Base-by-base conservation (phyloP, 2,888 invertebrate species). In the Drosophila hamatofila region DNA sequence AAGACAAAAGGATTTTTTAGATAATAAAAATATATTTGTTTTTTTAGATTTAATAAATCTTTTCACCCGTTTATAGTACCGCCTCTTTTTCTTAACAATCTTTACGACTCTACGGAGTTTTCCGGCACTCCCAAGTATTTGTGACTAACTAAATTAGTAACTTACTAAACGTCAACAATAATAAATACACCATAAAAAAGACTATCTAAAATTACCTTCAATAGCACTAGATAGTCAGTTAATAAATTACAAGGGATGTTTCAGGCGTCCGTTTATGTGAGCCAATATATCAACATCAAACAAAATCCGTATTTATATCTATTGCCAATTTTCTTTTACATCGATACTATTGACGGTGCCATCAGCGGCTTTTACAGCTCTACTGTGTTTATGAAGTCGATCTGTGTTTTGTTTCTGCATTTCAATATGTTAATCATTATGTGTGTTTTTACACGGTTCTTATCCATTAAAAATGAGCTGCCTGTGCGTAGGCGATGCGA, bases 401-500 rank as follows among this genome's bases (percentile, higher is more conserved):
- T 48, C 18, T 11, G n/a, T 30, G 12, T 18, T 35, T 55, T 21
- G 3, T 41, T 41, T n/a, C 21, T 23, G 18, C 35, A 46, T 11
- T 39, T 5, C 25, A n/a, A 54, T 35, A n/a, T 54, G 52, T 12
- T 11, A 25, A 37, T 35, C 52, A 21, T 9, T 33, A n/a, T 23
- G 7, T 55, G 7, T 49, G 8, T 49, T 11, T 27, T 23, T 16
- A 25, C n/a, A 7, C 3, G 12, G n/a, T 46, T 58, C 67, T n/a
- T 49, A 21, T 27, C 6, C 62, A 51, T 37, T 27, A 37, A 46
- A 57, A 49, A 48, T n/a, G 52, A 77, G 66, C 42, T 69, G 78
- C 73, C 55, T 70, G 62, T n/a, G 78, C 78, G 78, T 70, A 81
- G 78, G 78, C 61, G 78, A 73, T 6, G 12, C 16, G 41, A 18